Conservation (phyloP, 30 jellyfish, hydroid and myxozoan species). For the Aurelia sp. region DNA sequence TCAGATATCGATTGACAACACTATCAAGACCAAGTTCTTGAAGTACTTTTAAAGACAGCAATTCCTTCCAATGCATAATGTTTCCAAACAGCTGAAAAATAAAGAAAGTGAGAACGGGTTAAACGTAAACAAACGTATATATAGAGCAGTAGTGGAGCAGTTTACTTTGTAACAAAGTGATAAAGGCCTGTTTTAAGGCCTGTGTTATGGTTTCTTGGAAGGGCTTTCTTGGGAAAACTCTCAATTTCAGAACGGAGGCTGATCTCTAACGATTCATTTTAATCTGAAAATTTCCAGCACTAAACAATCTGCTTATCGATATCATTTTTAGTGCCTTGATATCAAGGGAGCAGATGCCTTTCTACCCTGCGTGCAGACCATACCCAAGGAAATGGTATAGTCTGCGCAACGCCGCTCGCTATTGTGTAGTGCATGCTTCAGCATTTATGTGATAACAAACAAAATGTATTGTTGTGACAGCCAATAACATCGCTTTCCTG, state of each 20-base stretch:
- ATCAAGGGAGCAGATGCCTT: neutral
- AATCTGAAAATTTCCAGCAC: neutral
- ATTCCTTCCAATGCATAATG: constrained; percentile 88
- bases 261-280: too few relatives aligned
- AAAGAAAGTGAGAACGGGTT: neutral
- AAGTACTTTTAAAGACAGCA: constrained; percentile 75
- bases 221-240: neutral
- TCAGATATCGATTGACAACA: constrained; percentile 84
- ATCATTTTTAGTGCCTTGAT: neutral
- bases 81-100: constrained; percentile 80
- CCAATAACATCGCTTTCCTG: too few relatives aligned
- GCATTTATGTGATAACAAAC: too few relatives aligned
- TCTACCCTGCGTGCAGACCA: too few relatives aligned
- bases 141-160: neutral
- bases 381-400: too few relatives aligned
- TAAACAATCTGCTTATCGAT: neutral
- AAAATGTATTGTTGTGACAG: too few relatives aligned
- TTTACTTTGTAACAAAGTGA: neutral
- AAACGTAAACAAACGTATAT: neutral
- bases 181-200: neutral
- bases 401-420: too few relatives aligned
- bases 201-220: neutral
- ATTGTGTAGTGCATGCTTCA: too few relatives aligned
- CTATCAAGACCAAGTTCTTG: constrained; percentile 95
- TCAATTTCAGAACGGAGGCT: neutral